phyloP scores from a whole-genome alignment of 1,140 invertebrate species.

The Papilio xuthus region DNA sequence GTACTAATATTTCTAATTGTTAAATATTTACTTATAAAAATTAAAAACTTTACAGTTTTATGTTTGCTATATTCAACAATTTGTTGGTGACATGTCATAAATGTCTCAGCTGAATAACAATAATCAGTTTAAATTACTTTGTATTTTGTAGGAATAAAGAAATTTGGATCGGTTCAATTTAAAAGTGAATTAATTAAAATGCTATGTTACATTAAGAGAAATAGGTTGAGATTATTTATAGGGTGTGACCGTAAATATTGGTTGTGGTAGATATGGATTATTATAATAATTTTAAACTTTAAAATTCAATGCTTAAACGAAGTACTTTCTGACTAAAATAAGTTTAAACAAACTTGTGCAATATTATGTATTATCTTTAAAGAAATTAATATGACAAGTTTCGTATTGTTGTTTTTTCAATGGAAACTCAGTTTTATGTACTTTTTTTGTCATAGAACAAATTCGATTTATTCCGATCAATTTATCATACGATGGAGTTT shows the following conservation, averaged over 20 bases:
- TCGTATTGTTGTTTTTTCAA: too few relatives aligned
- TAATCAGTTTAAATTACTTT: too few relatives aligned
- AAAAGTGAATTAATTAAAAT: not conserved
- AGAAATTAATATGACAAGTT: too few relatives aligned
- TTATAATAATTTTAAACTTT: not conserved
- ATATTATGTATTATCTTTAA: too few relatives aligned
- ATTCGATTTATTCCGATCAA: slow-evolving; percentile 5
- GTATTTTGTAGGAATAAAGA: too few relatives aligned
- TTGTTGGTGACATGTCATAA: not conserved
- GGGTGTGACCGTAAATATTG: not conserved
- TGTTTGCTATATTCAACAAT: not conserved
- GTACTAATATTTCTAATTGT: too few relatives aligned
- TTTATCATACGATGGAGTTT: not conserved
- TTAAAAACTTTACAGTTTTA: too few relatives aligned
- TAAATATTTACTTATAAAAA: too few relatives aligned
- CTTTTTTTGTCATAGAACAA: not conserved
- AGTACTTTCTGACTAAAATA: too few relatives aligned
- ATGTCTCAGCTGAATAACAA: not conserved
- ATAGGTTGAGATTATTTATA: not conserved
- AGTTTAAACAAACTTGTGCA: too few relatives aligned
- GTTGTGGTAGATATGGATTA: slow-evolving; percentile 7
- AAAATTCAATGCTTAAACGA: too few relatives aligned
- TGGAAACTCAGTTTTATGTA: not conserved
- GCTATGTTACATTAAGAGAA: too few relatives aligned
- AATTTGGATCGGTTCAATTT: not conserved